Percentiles rank a stretch among this genome's conserved stretches.
phyloP scores from a whole-genome alignment of 2,113 vertebrate species.

The Fregetta grallaria region DNA sequence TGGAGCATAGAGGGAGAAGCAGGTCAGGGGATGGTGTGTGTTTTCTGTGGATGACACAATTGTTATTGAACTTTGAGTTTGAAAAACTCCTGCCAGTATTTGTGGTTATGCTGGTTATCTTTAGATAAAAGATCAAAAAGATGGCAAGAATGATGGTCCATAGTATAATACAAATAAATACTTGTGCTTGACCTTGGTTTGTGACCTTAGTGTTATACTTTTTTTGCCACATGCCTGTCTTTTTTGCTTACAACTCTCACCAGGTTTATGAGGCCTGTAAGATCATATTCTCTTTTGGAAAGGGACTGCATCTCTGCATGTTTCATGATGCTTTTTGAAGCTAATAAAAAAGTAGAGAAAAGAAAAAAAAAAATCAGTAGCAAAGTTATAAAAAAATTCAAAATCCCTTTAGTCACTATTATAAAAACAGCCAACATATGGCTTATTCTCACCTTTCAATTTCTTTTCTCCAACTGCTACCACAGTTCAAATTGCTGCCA shows the following conservation, averaged over 20 bases:
- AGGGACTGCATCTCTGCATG: background rate
- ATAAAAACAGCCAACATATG: background rate
- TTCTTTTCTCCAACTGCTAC: conserved; percentile 85
- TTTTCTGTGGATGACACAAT: background rate
- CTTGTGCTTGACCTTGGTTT: background rate
- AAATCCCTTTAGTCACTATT: background rate
- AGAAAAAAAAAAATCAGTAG: background rate
- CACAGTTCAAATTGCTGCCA: conserved; percentile 84
- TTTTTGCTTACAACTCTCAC: background rate
- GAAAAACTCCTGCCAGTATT: background rate
- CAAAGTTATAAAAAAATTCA: background rate
- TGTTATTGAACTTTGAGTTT: background rate
- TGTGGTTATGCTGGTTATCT: background rate
- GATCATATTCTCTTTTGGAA: background rate
- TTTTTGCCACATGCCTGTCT: background rate
- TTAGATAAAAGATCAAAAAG: background rate
- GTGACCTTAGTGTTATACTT: background rate
- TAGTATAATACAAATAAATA: background rate
- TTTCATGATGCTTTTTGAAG: background rate
- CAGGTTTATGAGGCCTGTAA: background rate
- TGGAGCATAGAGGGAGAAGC: background rate
- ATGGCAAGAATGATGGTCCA: background rate
- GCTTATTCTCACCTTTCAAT: conserved; percentile 77
- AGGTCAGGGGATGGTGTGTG: background rate
- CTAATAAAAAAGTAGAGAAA: background rate